These are phyloP conservation scores for Scaptomyza reducta DNA, from an alignment of 2,888 invertebrate genomes.

Conservation along the genomic window DNA sequence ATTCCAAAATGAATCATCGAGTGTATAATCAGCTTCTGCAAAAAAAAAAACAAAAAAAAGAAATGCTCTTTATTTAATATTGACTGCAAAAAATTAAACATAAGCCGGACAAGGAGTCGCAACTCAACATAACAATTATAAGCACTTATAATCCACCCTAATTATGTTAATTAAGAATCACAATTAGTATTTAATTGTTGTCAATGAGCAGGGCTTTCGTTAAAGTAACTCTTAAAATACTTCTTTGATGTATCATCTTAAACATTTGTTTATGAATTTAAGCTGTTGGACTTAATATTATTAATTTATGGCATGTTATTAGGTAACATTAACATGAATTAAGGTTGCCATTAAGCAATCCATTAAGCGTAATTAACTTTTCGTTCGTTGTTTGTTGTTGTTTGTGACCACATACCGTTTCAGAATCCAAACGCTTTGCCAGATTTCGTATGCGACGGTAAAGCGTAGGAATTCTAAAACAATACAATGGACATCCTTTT, in stretches of 20 bases:
- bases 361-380: not conserved
- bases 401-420: slow-evolving; percentile 87
- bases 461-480: slow-evolving; percentile 99
- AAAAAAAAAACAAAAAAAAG: slow-evolving; percentile 87
- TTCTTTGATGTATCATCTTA: too few species aligned
- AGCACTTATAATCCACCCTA: too few species aligned
- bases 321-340: not conserved
- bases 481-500: slow-evolving; percentile 84
- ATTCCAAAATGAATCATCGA: slow-evolving; percentile 97
- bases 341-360: not conserved
- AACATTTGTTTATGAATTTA: too few species aligned
- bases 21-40: slow-evolving; percentile 95
- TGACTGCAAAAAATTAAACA: not conserved
- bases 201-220: too few species aligned
- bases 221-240: too few species aligned
- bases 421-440: slow-evolving; percentile 99
- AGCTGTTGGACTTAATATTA: not conserved
- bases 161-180: too few species aligned
- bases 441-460: slow-evolving; percentile 89
- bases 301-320: not conserved
- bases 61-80: slow-evolving; percentile 17
- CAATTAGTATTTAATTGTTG: too few species aligned
- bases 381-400: slow-evolving; percentile 20
- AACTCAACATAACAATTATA: not conserved
- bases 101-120: not conserved